Conservation (phyloP, 2,113 vertebrate genomes). For the Odontesthes bonariensis region DNA sequence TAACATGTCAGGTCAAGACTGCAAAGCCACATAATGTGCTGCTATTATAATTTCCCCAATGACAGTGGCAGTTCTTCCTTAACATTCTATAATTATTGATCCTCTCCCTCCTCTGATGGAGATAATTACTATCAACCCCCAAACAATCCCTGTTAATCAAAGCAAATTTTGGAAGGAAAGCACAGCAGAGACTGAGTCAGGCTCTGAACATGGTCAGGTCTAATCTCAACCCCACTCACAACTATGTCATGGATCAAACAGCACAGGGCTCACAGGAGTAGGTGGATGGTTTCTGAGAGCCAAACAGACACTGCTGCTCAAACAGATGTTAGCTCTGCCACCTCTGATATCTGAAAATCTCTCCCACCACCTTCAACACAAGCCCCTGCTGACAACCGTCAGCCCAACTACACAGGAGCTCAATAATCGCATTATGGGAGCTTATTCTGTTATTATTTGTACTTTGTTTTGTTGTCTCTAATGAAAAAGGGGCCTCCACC, state of each 20-base stretch:
- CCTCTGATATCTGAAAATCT: constrained; percentile 64
- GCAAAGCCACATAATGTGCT: constrained; percentile 9
- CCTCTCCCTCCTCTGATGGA: constrained; percentile 22
- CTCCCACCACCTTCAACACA: constrained; percentile 51
- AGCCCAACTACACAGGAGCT: constrained; percentile 34
- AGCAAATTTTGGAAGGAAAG: constrained; percentile 37
- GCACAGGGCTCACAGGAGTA: constrained; percentile 57
- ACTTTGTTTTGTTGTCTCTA: background rate
- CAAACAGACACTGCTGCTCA: constrained; percentile 69
- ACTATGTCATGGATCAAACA: constrained; percentile 71
- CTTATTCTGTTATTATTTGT: background rate
- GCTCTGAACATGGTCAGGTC: constrained; percentile 51
- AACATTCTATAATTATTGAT: constrained; percentile 44
- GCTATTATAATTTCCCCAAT: constrained; percentile 16
- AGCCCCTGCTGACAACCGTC: constrained; percentile 47
- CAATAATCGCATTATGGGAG: constrained; percentile 24
- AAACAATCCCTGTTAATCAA: constrained; percentile 26
- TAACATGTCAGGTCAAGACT: constrained; percentile 18
- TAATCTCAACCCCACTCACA: constrained; percentile 55
- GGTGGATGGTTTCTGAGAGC: constrained; percentile 66
- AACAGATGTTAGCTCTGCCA: constrained; percentile 72
- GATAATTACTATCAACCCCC: constrained; percentile 45
- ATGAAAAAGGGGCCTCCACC: background rate
- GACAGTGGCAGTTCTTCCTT: constrained; percentile 15
- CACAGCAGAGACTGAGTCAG: constrained; percentile 38